Percentiles rank a stretch among this genome's conserved stretches.
Evolutionary conservation across 2,113 vertebrate species (phyloP).

Genomic region (Diadophis punctatus): DNA sequence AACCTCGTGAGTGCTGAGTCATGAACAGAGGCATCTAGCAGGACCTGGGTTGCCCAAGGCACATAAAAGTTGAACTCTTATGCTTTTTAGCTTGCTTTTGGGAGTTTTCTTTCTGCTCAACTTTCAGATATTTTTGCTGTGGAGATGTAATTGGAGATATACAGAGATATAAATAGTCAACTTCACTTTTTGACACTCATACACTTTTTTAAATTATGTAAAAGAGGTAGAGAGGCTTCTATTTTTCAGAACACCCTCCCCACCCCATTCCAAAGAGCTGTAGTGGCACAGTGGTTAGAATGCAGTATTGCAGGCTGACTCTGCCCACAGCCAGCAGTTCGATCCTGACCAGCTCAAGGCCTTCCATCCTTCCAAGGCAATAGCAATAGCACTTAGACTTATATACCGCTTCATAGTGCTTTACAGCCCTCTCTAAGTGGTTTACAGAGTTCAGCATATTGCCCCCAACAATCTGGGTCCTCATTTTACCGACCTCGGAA

Average conservation of each 20-base stretch:
- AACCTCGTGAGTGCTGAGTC: neutral
- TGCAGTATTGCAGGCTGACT: neutral
- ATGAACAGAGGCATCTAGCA: neutral
- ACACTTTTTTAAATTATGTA: neutral
- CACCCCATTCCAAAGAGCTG: too few relatives aligned
- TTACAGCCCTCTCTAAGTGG: too few relatives aligned
- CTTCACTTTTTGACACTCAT: neutral
- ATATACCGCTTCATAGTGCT: too few relatives aligned
- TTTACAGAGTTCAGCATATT: too few relatives aligned
- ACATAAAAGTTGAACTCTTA: neutral
- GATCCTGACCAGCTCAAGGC: neutral
- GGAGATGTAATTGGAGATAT: neutral
- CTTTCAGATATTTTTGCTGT: neutral
- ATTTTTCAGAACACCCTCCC: neutral
- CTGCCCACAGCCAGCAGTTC: neutral
- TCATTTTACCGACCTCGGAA: too few relatives aligned
- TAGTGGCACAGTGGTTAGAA: neutral
- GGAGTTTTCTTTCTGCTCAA: neutral
- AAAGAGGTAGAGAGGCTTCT: neutral
- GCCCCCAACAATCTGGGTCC: too few relatives aligned
- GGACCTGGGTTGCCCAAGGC: neutral
- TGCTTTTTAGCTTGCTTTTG: neutral
- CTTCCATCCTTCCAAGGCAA: neutral
- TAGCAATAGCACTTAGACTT: too few relatives aligned
- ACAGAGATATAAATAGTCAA: neutral